Conservation (phyloP, 2,888 invertebrate genomes). For the Periphyllus acericola region DNA sequence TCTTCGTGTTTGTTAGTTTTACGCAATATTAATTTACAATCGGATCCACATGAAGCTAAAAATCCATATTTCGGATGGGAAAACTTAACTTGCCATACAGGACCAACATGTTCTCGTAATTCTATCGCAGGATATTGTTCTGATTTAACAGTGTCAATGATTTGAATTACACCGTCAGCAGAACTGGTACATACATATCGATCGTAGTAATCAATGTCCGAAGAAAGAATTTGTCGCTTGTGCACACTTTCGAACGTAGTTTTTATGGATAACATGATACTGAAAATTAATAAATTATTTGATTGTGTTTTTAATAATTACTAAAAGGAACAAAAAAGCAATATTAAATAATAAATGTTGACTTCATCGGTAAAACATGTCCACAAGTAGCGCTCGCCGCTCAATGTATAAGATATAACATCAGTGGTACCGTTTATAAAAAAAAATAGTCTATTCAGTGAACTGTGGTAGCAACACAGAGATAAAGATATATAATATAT, state of each 20-base stretch:
- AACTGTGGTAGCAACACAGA: too few relatives aligned
- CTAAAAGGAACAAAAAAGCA: not conserved
- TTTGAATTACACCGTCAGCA: conserved; percentile 94
- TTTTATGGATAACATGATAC: conserved; percentile 70
- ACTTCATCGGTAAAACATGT: not conserved
- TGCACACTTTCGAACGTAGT: conserved; percentile 97
- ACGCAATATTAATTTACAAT: conserved; percentile 99
- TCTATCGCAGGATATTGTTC: conserved; percentile 90
- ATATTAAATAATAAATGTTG: not conserved
- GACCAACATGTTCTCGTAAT: conserved; percentile 87
- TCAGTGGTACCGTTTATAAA: too few relatives aligned
- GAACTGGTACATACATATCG: conserved; percentile 96
- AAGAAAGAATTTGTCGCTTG: conserved; percentile 99
- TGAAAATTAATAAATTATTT: not conserved
- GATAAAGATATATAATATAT: too few relatives aligned
- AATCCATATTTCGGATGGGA: conserved; percentile 97
- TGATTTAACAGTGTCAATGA: conserved; percentile 95
- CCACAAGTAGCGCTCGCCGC: too few relatives aligned
- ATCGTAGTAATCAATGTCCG: conserved; percentile 98
- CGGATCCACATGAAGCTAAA: conserved; percentile 97
- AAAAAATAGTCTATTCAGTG: too few relatives aligned
- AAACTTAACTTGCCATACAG: conserved; percentile 99
- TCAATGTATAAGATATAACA: too few relatives aligned
- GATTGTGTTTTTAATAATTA: not conserved
- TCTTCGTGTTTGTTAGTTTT: conserved; percentile 81